These are phyloP conservation scores for Plutomurus gul DNA, from an alignment of 1,140 invertebrate species.

Conservation along the genomic window DNA sequence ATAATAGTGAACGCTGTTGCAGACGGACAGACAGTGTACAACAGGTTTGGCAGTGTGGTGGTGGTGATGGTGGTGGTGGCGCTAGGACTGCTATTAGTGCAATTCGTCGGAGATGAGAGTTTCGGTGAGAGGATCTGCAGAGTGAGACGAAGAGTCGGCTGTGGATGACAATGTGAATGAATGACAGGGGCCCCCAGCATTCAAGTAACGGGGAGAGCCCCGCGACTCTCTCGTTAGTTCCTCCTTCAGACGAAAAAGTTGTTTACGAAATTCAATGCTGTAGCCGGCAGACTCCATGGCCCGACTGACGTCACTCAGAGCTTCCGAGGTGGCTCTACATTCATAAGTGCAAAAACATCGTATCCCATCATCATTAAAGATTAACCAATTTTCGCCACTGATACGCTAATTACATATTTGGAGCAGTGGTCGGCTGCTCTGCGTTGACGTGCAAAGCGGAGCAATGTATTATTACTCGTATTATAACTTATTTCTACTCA, in stretches of 20 bases:
- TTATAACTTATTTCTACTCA: no score
- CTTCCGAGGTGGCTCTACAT: conserved; percentile 58
- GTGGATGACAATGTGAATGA: background rate
- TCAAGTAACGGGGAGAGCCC: conserved; percentile 1
- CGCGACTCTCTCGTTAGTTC: conserved; percentile 55
- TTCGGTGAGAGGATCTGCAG: background rate
- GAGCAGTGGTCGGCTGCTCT: no score
- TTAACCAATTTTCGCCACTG: no score
- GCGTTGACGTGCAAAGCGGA: no score
- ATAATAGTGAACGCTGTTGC: no score
- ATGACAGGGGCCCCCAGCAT: background rate
- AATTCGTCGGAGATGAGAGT: conserved; percentile 3
- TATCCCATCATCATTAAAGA: no score
- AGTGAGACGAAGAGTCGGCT: background rate
- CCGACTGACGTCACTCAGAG: conserved; percentile 61
- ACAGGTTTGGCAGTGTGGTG: no score
- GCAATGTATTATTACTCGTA: no score
- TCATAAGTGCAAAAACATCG: no score
- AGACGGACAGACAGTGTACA: no score
- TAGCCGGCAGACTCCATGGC: conserved; percentile 60
- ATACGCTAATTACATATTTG: no score
- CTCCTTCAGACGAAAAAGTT: conserved; percentile 60
- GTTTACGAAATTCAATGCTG: conserved; percentile 60
- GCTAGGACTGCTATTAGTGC: background rate
- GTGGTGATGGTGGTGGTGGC: no score